Evolutionary conservation across 2,113 vertebrate species (phyloP).

Genomic region (Hemiscyllium ocellatum): DNA sequence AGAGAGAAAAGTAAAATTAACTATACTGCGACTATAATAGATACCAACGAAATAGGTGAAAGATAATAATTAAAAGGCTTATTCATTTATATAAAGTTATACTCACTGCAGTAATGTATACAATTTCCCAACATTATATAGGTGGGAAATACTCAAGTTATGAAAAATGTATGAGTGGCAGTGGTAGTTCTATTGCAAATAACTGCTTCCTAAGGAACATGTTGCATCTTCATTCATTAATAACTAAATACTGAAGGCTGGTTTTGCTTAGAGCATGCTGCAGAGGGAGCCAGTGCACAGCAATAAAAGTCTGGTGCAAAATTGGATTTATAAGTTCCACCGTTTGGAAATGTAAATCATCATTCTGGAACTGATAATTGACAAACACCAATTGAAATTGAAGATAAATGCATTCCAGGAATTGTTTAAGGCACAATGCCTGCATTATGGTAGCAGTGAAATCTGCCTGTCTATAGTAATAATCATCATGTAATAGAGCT

Average conservation of each 20-base stretch:
- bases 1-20: background rate
- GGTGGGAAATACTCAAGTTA: background rate
- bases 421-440: background rate
- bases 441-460: background rate
- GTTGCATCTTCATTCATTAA: background rate
- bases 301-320: background rate
- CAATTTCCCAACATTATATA: background rate
- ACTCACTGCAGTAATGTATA: background rate
- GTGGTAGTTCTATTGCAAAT: background rate
- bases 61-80: background rate
- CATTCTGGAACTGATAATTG: background rate
- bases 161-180: background rate
- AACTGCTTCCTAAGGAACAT: background rate
- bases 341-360: background rate
- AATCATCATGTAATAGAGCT: background rate
- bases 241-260: background rate
- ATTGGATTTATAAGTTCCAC: background rate
- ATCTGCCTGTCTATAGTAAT: background rate
- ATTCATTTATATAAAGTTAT: background rate
- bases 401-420: background rate
- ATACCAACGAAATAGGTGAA: background rate
- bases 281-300: background rate
- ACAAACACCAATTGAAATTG: background rate
- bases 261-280: background rate
- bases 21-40: background rate